Base-by-base conservation (phyloP, 2,797 vertebrate species). In the Schizothorax lantsangensis region DNA sequence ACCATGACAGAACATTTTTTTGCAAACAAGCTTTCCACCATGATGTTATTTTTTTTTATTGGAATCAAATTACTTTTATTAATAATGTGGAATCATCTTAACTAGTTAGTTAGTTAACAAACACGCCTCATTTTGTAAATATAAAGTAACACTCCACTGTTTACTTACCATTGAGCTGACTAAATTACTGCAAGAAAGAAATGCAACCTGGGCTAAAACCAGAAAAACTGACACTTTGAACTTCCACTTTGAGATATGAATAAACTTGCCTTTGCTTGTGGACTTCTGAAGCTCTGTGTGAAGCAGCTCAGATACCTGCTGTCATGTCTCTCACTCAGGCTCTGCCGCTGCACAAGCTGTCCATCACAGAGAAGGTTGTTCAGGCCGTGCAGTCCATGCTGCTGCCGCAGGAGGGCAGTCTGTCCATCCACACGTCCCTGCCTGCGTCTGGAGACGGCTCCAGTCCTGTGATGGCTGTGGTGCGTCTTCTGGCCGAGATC, bases 351-450 rank as follows among this genome's bases (percentile, higher is more conserved):
- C 98, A 99, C 90, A 99, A 99, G 95, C 96, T 99, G 90, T 99
- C 98, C 90, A 99, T 99, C 95, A 99, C 98, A 91, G 98, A 99
- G 94, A 99, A 99, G 95, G 98, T 99, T 87, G 98, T 99, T 86
- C 98, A 99, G 94, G 98, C 98, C 59, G 98, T 99, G 93, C 98
- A 99, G 96, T 99, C 98, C 92, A 98, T 99, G 98, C 96, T 99
- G 93, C 96, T 99, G 88, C 98, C 98, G 95, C 98, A 99, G 93
- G 98, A 99, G 95, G 98, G 98, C 94, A 99, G 98, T 94, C 97
- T 99, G 88, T 99, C 98, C 91, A 99, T 99, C 94, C 98, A 99
- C 92, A 99, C 98, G 47, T 99, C 97, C 79, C 96, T 99, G 88
- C 98, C 98, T 91, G 98, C 98, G 91, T 97, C 98, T 90, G 98